Evolutionary conservation across 2,113 vertebrate genomes (phyloP).

Genomic region (Salvelinus fontinalis): DNA sequence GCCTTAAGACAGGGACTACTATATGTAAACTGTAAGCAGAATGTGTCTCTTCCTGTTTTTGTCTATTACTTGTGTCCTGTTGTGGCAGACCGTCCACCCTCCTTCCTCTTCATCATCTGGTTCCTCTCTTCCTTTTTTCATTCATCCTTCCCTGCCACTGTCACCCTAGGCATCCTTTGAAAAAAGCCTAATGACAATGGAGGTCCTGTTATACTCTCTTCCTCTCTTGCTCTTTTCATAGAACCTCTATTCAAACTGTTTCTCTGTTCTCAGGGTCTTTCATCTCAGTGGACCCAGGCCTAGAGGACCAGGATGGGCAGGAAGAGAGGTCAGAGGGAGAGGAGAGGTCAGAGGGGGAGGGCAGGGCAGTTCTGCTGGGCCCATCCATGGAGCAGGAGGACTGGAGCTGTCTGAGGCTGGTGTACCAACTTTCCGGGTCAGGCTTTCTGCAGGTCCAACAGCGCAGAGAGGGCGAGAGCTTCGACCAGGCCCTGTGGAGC

Average conservation of each 20-base stretch:
- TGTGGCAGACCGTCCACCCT: neutral
- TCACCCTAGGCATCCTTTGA: slow-evolving; percentile 17
- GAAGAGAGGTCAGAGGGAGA: slow-evolving; percentile 52
- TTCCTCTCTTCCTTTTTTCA: slow-evolving; percentile 55
- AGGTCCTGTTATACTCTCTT: neutral
- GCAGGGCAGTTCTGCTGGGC: slow-evolving; percentile 79
- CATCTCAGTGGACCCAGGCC: slow-evolving; percentile 78
- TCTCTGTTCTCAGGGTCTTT: slow-evolving; percentile 78
- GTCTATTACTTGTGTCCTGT: neutral
- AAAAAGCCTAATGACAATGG: neutral
- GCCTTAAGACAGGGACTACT: neutral
- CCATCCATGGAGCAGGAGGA: slow-evolving; percentile 81
- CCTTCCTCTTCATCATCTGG: slow-evolving; percentile 9
- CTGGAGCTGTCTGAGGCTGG: slow-evolving; percentile 90
- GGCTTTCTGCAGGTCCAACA: slow-evolving; percentile 80
- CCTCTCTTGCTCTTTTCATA: neutral
- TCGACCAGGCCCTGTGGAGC: slow-evolving; percentile 87
- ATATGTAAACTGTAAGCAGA: neutral
- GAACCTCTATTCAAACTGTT: neutral
- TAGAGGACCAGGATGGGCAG: slow-evolving; percentile 5
- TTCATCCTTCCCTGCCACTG: slow-evolving; percentile 31
- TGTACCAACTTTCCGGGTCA: slow-evolving; percentile 82
- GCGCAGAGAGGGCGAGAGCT: slow-evolving; percentile 81
- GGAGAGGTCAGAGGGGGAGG: neutral
- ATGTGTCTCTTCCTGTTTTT: slow-evolving; percentile 2